These are phyloP conservation scores for Carposina sasakii DNA, from an alignment of 1,140 invertebrate species.

Conservation along the genomic window DNA sequence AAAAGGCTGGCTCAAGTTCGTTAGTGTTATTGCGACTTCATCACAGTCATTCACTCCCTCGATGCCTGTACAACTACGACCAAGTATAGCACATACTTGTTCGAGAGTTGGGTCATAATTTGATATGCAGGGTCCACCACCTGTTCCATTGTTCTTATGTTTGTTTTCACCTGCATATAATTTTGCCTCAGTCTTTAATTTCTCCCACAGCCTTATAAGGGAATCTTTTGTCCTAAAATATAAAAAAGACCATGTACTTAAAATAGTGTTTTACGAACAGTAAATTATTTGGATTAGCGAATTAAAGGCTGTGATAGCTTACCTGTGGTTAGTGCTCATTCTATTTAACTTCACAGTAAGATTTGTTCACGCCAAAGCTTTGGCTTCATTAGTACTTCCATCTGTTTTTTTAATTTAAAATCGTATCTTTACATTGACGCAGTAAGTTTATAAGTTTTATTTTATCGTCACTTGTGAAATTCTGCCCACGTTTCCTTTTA, in stretches of 20 bases:
- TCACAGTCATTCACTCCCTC: background rate
- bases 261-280: background rate
- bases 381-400: slow-evolving; percentile 15
- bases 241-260: background rate
- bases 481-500: slow-evolving; percentile 17
- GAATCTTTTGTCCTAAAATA: slow-evolving; percentile 11
- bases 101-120: slow-evolving; percentile 16
- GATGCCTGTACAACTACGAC: slow-evolving; percentile 9
- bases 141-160: background rate
- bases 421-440: slow-evolving; percentile 12
- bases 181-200: slow-evolving; percentile 8
- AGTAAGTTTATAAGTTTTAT: slow-evolving; percentile 4
- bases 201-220: slow-evolving; percentile 9
- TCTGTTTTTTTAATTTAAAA: slow-evolving; percentile 22
- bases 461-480: slow-evolving; percentile 13
- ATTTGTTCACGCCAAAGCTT: slow-evolving; percentile 11
- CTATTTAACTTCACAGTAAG: slow-evolving; percentile 14
- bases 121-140: slow-evolving; percentile 1
- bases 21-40: background rate
- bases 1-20: too few relatives aligned
- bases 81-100: slow-evolving; percentile 13
- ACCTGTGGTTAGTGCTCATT: slow-evolving; percentile 8
- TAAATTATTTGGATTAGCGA: too few relatives aligned
- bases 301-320: background rate
- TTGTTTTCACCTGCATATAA: background rate